These are phyloP conservation scores for Caenorhabditis sinica DNA, from an alignment of 2,888 invertebrate genomes.

Conservation along the genomic window DNA sequence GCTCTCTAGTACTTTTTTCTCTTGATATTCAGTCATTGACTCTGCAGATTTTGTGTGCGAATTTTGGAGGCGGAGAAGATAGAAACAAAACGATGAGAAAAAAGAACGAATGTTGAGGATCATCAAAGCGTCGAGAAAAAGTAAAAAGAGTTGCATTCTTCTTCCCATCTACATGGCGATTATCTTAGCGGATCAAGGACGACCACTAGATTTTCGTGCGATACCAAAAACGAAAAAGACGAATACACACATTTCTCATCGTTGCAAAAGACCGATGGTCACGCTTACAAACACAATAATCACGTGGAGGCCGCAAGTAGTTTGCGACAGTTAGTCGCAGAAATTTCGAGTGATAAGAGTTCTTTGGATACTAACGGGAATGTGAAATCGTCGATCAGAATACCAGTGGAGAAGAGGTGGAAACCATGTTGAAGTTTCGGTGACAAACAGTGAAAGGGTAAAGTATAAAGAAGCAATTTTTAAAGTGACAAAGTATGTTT, in stretches of 20 bases:
- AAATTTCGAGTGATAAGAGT: conserved; percentile 35
- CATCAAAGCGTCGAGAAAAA: not conserved
- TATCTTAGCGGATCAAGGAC: conserved; percentile 61
- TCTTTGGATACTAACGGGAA: conserved; percentile 28
- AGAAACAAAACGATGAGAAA: not conserved
- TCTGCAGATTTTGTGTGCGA: conserved; percentile 27
- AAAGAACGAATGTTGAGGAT: not conserved
- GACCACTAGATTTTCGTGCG: conserved; percentile 21
- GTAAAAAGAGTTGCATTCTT: conserved; percentile 32
- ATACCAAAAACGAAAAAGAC: conserved; percentile 24
- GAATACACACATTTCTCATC: conserved; percentile 15
- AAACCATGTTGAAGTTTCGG: not conserved
- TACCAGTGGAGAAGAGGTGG: not conserved
- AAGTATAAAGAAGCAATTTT: not conserved
- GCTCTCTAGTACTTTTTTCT: conserved; percentile 29
- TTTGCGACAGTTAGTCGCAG: conserved; percentile 29
- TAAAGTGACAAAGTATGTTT: not conserved
- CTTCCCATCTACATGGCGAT: conserved; percentile 27
- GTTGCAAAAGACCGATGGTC: conserved; percentile 57
- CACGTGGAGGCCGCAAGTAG: conserved; percentile 52
- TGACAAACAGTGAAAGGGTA: not conserved
- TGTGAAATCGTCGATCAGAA: conserved; percentile 23
- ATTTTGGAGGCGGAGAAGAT: not conserved
- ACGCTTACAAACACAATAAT: conserved; percentile 55
- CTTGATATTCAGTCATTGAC: conserved; percentile 11